Conservation (phyloP, 2,888 invertebrate species). For the Harpalus rufipes region DNA sequence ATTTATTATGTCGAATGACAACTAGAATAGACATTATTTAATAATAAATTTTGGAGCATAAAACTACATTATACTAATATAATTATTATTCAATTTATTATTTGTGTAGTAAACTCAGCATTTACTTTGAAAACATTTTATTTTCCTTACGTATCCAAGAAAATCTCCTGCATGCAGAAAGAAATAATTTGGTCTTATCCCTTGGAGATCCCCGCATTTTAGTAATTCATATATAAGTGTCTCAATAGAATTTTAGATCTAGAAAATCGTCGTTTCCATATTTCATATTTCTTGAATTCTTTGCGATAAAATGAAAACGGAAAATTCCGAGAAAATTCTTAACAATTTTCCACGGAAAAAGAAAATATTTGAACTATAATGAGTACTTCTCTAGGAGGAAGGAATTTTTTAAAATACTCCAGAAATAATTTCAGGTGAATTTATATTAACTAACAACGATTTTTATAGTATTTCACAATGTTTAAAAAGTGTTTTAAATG, state of each 20-base stretch:
- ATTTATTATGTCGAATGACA: too few relatives aligned
- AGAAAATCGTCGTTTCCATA: not conserved
- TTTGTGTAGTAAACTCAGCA: not conserved
- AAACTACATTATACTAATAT: too few relatives aligned
- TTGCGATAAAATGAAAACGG: conserved; percentile 1
- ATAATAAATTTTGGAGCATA: too few relatives aligned
- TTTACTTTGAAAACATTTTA: not conserved
- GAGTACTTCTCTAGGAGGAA: not conserved
- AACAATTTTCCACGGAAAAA: not conserved
- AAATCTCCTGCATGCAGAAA: too few relatives aligned
- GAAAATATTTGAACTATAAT: not conserved
- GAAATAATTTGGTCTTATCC: not conserved
- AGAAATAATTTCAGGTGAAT: not conserved
- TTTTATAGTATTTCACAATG: too few relatives aligned
- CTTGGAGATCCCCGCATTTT: not conserved
- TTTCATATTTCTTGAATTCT: conserved; percentile 4
- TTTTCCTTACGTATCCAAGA: not conserved
- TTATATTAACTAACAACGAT: too few relatives aligned
- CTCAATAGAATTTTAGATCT: conserved; percentile 12
- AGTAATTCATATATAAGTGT: conserved; percentile 6
- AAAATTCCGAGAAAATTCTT: not conserved
- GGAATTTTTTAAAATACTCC: not conserved
- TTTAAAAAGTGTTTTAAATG: too few relatives aligned
- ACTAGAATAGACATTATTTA: too few relatives aligned
- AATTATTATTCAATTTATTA: too few relatives aligned